Conservation (phyloP, 2,888 invertebrate species). For the Clepsis dumicolana region DNA sequence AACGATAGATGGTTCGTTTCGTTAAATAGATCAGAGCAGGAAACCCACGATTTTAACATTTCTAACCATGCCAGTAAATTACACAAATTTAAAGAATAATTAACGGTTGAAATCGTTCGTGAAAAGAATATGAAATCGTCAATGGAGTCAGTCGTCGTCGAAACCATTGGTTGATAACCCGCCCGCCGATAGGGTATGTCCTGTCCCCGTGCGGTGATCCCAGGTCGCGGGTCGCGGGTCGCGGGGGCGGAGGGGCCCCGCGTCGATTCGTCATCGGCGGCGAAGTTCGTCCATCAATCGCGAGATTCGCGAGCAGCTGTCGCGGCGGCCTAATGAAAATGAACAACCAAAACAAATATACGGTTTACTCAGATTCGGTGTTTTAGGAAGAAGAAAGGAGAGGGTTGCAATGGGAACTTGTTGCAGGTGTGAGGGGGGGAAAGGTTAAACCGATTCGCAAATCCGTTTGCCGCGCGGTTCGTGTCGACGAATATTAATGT, state of each 20-base stretch:
- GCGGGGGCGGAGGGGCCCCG: background rate
- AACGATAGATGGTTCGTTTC: too few species aligned
- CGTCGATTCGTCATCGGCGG: conserved; percentile 15
- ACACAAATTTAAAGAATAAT: too few species aligned
- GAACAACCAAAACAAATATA: conserved; percentile 3
- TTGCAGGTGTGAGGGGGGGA: background rate
- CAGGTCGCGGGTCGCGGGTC: background rate
- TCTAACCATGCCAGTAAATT: too few species aligned
- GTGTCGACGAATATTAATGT: conserved; percentile 3
- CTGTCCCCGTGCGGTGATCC: background rate
- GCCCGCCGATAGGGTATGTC: too few species aligned
- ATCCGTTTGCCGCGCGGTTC: background rate
- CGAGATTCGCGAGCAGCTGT: conserved; percentile 15
- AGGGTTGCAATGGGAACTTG: conserved; percentile 7
- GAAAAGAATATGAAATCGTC: background rate
- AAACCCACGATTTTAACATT: too few species aligned
- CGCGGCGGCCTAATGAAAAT: conserved; percentile 1
- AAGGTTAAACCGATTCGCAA: background rate
- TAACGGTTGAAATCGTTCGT: too few species aligned
- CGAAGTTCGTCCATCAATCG: conserved; percentile 19
- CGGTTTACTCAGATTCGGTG: background rate
- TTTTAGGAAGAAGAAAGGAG: background rate
- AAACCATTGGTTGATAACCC: background rate
- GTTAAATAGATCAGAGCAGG: too few species aligned
- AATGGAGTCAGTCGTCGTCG: background rate